These are phyloP conservation scores for Tenthredo notha DNA, from an alignment of 2,888 invertebrate genomes.

Conservation along the genomic window DNA sequence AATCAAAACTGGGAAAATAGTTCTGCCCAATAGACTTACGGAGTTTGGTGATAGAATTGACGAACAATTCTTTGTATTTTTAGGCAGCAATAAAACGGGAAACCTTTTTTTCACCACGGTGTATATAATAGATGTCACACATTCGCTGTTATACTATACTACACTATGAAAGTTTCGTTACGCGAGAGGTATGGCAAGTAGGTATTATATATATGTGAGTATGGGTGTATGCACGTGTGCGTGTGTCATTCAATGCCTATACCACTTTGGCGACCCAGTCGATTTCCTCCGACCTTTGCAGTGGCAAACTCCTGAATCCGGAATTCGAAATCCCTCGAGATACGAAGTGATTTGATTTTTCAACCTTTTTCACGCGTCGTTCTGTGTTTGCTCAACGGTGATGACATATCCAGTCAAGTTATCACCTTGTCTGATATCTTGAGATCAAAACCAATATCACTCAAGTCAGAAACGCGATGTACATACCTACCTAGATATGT, in stretches of 20 bases:
- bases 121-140: constrained; percentile 16
- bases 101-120: background rate
- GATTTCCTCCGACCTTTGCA: constrained; percentile 26
- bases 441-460: constrained; percentile 28
- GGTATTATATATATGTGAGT: background rate
- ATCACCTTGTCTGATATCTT: constrained; percentile 22
- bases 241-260: constrained; percentile 29
- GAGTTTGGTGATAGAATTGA: background rate
- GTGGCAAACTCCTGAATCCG: constrained; percentile 28
- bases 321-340: constrained; percentile 35
- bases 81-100: constrained; percentile 23
- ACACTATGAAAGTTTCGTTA: background rate
- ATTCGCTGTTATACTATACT: background rate
- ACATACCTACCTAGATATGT: background rate
- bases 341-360: constrained; percentile 46
- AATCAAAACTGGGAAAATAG: background rate
- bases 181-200: background rate
- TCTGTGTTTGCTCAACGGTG: constrained; percentile 40
- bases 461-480: background rate
- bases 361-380: constrained; percentile 40
- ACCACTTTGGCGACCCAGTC: constrained; percentile 27
- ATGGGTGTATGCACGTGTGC: background rate
- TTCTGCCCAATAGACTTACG: background rate
- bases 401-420: constrained; percentile 18
- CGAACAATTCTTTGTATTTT: constrained; percentile 32